A percentile compares a stretch with the other conserved stretches of the same genome.
phyloP scores from a whole-genome alignment of 2,797 vertebrate genomes.

The Sphenopsis melanotis region DNA sequence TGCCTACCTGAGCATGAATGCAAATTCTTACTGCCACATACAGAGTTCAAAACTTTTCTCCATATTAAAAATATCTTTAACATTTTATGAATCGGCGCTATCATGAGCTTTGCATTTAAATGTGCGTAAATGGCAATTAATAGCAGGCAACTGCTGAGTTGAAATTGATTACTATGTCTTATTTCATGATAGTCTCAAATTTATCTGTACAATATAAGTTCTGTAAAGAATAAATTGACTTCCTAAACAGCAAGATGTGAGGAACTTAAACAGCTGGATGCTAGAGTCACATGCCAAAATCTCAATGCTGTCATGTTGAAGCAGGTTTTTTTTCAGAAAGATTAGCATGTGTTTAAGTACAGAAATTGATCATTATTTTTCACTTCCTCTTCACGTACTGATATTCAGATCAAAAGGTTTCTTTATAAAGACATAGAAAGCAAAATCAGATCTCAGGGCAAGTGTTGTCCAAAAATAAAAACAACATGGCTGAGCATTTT shows the following conservation, averaged over 20 bases:
- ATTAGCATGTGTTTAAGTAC: not conserved
- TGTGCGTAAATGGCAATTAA: constrained; percentile 72
- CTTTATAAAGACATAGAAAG: not conserved
- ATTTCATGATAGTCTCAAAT: constrained; percentile 63
- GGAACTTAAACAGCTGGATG: constrained; percentile 65
- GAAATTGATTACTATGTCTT: constrained; percentile 73
- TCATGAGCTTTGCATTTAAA: constrained; percentile 72
- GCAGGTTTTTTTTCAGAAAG: constrained; percentile 32
- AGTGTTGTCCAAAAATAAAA: not conserved
- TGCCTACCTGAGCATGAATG: constrained; percentile 26
- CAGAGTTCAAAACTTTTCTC: constrained; percentile 29
- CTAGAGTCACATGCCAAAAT: constrained; percentile 51
- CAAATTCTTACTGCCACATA: constrained; percentile 33
- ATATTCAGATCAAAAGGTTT: constrained; percentile 1
- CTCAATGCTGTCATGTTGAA: constrained; percentile 6
- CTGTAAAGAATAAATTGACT: constrained; percentile 65
- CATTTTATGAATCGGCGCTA: constrained; percentile 59
- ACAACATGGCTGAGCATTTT: not conserved
- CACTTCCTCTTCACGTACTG: constrained; percentile 4
- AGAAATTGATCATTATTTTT: constrained; percentile 46
- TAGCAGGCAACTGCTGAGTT: constrained; percentile 66
- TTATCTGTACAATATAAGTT: constrained; percentile 63
- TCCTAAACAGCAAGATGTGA: constrained; percentile 64
- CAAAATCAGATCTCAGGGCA: not conserved
- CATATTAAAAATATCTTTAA: constrained; percentile 62